These are phyloP conservation scores for Periparus ater DNA, from an alignment of 2,797 vertebrate genomes.

Conservation along the genomic window DNA sequence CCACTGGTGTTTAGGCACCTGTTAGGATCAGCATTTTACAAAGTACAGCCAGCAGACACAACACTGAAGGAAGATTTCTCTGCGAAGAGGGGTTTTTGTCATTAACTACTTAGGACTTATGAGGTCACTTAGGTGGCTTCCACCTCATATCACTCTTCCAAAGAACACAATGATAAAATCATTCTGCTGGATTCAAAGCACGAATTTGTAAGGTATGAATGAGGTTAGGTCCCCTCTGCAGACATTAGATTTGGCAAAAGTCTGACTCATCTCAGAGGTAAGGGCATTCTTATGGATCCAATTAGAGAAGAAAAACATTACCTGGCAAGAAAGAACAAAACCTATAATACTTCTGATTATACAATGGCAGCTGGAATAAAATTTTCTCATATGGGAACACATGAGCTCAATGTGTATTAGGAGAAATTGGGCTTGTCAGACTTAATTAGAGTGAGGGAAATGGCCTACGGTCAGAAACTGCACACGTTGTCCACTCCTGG, in stretches of 20 bases:
- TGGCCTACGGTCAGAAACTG: not conserved
- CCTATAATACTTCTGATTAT: slow-evolving; percentile 21
- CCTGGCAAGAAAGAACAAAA: slow-evolving; percentile 49
- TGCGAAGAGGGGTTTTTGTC: not conserved
- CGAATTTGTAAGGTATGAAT: not conserved
- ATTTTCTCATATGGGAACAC: slow-evolving; percentile 17
- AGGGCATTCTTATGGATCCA: slow-evolving; percentile 62
- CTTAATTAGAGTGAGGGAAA: slow-evolving; percentile 37
- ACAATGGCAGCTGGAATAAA: slow-evolving; percentile 52
- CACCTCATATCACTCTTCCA: not conserved
- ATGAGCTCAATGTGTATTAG: slow-evolving; percentile 16
- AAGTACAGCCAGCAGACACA: not conserved
- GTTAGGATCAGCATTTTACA: not conserved
- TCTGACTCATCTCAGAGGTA: slow-evolving; percentile 44
- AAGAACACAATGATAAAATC: not conserved
- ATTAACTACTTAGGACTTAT: not conserved
- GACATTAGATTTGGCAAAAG: slow-evolving; percentile 9
- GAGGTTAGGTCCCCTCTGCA: slow-evolving; percentile 14
- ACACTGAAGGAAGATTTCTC: not conserved
- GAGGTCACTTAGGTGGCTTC: not conserved
- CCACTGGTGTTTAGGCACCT: not conserved
- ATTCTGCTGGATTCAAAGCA: slow-evolving; percentile 9
- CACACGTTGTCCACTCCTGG: not conserved
- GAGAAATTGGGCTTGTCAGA: slow-evolving; percentile 42
- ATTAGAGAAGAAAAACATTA: slow-evolving; percentile 47